Evolutionary conservation across 2,113 vertebrate genomes (phyloP), one percentile per base, ranked within the genome.

Genomic region (Platanista minor): DNA sequence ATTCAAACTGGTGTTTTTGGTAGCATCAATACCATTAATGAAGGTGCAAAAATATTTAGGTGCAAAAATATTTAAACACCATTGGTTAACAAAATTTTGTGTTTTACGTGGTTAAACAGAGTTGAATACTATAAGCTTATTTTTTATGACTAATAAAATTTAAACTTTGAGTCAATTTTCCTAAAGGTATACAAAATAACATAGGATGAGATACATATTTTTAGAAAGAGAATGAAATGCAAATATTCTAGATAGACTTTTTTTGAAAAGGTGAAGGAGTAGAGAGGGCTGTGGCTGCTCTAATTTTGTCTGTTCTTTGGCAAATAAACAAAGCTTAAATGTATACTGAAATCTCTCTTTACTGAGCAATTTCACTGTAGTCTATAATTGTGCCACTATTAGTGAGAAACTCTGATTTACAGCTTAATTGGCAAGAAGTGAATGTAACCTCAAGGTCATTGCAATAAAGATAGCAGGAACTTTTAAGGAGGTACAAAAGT

Each of bases 371-470:
- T 98, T 97, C 27, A 59, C 15, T 95, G 92, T 77, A 97, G 92
- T 67, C 84, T 97, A 64, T 97, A 98, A 97, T 97, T 97, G 96
- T 10, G 83, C 81, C 61, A 78, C 95, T 97, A 97, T 98, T 97
- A 97, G 92, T 97, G 97, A 98, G 97, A 98, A 96, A 98, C 97
- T 97, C 97, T 98, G 96, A 98, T 97, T 97, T 98, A 98, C 97
- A 97, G 92, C 67, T 96, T 98, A 98, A 98, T 98, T 97, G 97
- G 96, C 61, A 96, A 98, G 97, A 98, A 98, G 96, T 97, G 97
- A 97, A 89, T 97, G 85, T 92, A 97, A 94, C 96, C 94, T 98
- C 96, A 98, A 97, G 97, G 97, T 98, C 97, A 96, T 88, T 97
- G 95, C 57, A 90, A 90, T 97, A 96, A 97, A 98, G 97, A 98